phyloP scores from a whole-genome alignment of 2,888 invertebrate species.

The Liposcelis brunnea region DNA sequence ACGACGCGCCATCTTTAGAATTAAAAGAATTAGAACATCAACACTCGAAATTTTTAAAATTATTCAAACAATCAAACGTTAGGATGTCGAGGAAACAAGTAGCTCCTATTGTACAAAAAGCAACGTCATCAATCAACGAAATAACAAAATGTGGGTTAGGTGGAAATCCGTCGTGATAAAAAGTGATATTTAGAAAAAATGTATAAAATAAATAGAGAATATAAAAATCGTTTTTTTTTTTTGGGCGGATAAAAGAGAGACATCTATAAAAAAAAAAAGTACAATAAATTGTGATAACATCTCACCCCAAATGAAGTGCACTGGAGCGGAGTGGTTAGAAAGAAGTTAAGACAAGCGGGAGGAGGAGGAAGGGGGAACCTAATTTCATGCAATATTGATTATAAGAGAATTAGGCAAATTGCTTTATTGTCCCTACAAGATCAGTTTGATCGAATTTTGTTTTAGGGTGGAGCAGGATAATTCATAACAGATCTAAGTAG shows the following conservation, averaged over 20 bases:
- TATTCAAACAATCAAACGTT: constrained; percentile 1
- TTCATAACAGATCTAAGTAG: too few relatives aligned
- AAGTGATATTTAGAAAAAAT: too few relatives aligned
- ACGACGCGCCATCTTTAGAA: not conserved
- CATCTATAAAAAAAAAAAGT: too few relatives aligned
- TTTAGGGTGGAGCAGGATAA: too few relatives aligned
- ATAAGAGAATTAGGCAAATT: constrained; percentile 4
- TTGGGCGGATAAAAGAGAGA: too few relatives aligned
- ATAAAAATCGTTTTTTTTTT: too few relatives aligned
- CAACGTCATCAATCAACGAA: not conserved
- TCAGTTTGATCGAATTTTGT: constrained; percentile 1
- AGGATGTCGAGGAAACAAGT: constrained; percentile 1
- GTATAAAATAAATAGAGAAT: too few relatives aligned
- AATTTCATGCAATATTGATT: constrained; percentile 5
- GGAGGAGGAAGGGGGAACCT: not conserved
- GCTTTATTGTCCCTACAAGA: constrained; percentile 3
- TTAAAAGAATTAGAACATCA: not conserved
- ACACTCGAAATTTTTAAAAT: not conserved
- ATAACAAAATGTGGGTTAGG: not conserved
- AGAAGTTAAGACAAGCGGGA: too few relatives aligned
- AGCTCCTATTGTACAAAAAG: not conserved
- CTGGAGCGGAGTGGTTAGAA: too few relatives aligned
- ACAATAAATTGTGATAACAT: too few relatives aligned
- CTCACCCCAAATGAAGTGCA: too few relatives aligned
- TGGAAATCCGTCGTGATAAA: too few relatives aligned